Base-by-base conservation (phyloP, 2,113 vertebrate species). In the Hippocampus guttulatus region DNA sequence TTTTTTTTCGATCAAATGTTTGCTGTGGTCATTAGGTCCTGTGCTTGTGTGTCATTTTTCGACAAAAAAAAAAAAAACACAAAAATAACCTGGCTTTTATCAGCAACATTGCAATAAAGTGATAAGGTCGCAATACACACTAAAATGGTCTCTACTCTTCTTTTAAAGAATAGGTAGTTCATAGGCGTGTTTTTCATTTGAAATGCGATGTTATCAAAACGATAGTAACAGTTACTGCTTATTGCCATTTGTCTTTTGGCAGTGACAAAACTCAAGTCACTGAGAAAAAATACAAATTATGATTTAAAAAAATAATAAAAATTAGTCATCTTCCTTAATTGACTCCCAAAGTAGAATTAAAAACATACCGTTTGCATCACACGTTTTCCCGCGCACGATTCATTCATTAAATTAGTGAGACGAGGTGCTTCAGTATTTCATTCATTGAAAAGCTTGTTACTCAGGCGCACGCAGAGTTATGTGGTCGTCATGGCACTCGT, bases 371-470 rank as follows among this genome's bases (percentile, higher is more conserved):
- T 61, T 33, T 61, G 7, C 15, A 5, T 18, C 12, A 11, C 23
- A 27, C 55, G 71, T 70, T 70, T 33, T 52, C 63, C 64, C 21
- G 47, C 12, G 14, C 74, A 75, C 82, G 81, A 87, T 85, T 75
- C 25, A 85, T 82, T 71, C 60, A 68, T 75, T 71, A 67, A 75
- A 21, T 65, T 64, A 62, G 64, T 62, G 75, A 74, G 67, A 71
- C 72, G 73, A 67, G 45, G 67, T 65, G 51, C 79, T 76, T 82
- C 65, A 78, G 60, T 7, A 72, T 90, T 87, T 90, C 38, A 91
- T 90, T 91, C 87, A 83, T 81, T 54, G 80, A 81, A 89, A 75
- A 87, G 86, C 73, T 64, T 45, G 21, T 64, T 64, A 47, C 72
- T 54, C 62, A 61, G 67, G 68, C 65, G 69, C 69, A 68, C 51